Conservation (phyloP, 2,797 vertebrate genomes). For the Rhinichthys osculus region DNA sequence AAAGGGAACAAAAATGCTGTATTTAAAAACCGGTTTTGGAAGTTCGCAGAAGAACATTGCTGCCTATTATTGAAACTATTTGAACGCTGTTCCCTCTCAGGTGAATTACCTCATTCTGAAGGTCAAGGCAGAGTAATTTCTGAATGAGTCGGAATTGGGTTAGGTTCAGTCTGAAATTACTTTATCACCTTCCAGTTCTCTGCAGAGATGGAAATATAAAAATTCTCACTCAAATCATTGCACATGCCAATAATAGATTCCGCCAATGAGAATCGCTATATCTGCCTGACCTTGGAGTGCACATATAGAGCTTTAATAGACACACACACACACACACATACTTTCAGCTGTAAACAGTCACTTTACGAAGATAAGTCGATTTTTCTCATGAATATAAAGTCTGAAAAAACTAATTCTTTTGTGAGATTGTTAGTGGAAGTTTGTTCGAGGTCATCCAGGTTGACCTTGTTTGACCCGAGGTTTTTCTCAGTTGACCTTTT, state of each 20-base stretch:
- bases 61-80: constrained; percentile 48
- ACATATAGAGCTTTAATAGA: constrained; percentile 8
- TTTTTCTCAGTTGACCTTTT: constrained; percentile 47
- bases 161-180: constrained; percentile 46
- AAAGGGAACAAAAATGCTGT: constrained; percentile 32
- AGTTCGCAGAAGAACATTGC: constrained; percentile 35
- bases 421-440: constrained; percentile 34
- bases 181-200: constrained; percentile 40
- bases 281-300: constrained; percentile 27
- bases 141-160: constrained; percentile 44
- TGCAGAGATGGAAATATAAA: constrained; percentile 39
- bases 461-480: constrained; percentile 38
- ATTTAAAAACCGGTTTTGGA: constrained; percentile 34
- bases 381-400: constrained; percentile 30
- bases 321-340: not conserved
- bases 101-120: constrained; percentile 45
- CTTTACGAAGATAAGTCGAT: constrained; percentile 14
- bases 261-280: constrained; percentile 18
- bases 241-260: constrained; percentile 9
- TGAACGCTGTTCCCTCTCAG: constrained; percentile 35
- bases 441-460: constrained; percentile 24
- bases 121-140: constrained; percentile 37
- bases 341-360: constrained; percentile 12
- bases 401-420: constrained; percentile 16
- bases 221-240: constrained; percentile 37